Evolutionary conservation across 2,113 vertebrate species (phyloP).

Genomic region (Lutjanus erythropterus): DNA sequence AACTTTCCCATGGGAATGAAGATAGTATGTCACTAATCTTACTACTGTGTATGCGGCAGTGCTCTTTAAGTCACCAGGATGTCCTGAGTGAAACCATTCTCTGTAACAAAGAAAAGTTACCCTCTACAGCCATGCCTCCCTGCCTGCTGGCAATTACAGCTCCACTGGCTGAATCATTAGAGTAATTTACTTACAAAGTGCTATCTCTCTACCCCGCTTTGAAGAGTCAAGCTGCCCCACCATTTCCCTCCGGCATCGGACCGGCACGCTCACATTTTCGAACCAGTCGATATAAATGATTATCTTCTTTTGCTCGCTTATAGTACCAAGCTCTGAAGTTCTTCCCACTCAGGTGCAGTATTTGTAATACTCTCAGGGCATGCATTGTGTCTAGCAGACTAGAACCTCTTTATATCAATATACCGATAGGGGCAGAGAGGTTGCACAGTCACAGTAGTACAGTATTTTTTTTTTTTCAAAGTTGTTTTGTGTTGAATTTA

Average conservation of each 20-base stretch:
- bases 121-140: conserved; percentile 42
- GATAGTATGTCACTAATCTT: conserved; percentile 5
- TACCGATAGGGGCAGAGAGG: neutral
- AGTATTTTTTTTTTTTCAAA: neutral
- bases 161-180: conserved; percentile 72
- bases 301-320: conserved; percentile 42
- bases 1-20: neutral
- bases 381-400: conserved; percentile 27
- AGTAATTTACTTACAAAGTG: conserved; percentile 76
- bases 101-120: conserved; percentile 45
- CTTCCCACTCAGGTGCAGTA: conserved; percentile 47
- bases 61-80: conserved; percentile 8
- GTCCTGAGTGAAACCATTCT: conserved; percentile 24
- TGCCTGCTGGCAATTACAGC: conserved; percentile 72
- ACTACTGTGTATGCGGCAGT: neutral
- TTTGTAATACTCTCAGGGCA: conserved; percentile 35
- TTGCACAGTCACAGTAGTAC: neutral
- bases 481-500: neutral
- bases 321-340: conserved; percentile 36
- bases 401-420: conserved; percentile 46
- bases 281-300: conserved; percentile 69
- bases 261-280: conserved; percentile 50
- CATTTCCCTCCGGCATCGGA: conserved; percentile 47
- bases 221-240: conserved; percentile 57
- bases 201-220: conserved; percentile 61